Evolutionary conservation across 1,140 invertebrate species (phyloP).

Genomic region (Drosophila kanapiae): DNA sequence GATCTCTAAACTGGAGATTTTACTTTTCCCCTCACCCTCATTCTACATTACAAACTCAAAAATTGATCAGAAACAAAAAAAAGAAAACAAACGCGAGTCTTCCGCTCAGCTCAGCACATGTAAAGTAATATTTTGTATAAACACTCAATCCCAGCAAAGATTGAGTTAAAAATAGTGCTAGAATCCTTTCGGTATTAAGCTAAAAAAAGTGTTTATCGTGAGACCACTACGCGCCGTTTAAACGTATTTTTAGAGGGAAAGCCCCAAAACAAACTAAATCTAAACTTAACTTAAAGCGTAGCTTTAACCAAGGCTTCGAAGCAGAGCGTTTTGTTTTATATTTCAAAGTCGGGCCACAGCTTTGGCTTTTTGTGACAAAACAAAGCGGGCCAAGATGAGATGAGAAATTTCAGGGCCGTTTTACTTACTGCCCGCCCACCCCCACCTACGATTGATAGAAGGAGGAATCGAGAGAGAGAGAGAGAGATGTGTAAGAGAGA

Average conservation of each 20-base stretch:
- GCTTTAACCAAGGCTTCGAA: conserved; percentile 54
- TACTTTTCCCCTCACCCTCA: conserved; percentile 6
- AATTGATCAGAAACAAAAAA: conserved; percentile 52
- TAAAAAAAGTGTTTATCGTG: conserved; percentile 33
- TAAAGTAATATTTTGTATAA: conserved; percentile 64
- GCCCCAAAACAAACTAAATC: conserved; percentile 43
- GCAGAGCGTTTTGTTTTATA: conserved; percentile 21
- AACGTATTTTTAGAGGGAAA: conserved; percentile 48
- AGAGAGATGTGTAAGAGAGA: conserved; percentile 44
- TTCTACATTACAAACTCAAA: conserved; percentile 4
- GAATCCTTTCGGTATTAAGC: conserved; percentile 38
- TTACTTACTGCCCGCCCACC: conserved; percentile 59
- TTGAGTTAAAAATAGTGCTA: conserved; percentile 44
- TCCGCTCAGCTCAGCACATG: conserved; percentile 72
- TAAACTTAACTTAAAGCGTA: conserved; percentile 65
- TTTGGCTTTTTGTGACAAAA: no score
- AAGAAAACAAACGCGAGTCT: conserved; percentile 58
- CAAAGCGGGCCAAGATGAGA: conserved; percentile 15
- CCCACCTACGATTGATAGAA: conserved; percentile 57
- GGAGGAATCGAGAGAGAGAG: no score
- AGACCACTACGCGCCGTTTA: conserved; percentile 41
- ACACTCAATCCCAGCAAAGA: conserved; percentile 17
- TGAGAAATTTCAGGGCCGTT: conserved; percentile 38
- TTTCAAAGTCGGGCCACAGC: no score
- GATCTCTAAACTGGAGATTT: conserved; percentile 45